Evolutionary conservation across 2,113 vertebrate species (phyloP).

Genomic region (Paramormyrops kingsleyae): DNA sequence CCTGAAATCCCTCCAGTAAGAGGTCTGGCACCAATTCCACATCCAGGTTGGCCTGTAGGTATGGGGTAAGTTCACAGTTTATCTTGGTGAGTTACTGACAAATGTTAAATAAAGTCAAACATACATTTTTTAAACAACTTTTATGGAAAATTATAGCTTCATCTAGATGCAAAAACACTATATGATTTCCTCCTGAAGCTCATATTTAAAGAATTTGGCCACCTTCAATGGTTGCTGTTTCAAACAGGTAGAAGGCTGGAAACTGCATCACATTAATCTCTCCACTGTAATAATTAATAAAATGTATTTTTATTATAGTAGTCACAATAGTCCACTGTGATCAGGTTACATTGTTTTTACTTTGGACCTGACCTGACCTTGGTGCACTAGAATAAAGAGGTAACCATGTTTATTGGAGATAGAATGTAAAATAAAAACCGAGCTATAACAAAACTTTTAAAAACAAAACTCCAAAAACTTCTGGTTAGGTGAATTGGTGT

Average conservation of each 20-base stretch:
- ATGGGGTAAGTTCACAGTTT: constrained; percentile 39
- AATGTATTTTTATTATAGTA: neutral
- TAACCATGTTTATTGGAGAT: neutral
- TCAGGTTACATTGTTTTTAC: neutral
- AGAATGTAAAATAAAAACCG: neutral
- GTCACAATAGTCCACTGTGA: neutral
- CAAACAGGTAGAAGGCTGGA: neutral
- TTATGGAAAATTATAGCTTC: neutral
- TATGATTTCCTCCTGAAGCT: neutral
- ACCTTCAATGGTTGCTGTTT: neutral
- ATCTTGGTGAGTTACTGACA: neutral
- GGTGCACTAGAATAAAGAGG: neutral
- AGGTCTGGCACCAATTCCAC: constrained; percentile 35
- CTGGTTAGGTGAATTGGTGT: neutral
- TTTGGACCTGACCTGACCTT: neutral
- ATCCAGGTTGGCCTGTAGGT: constrained; percentile 48
- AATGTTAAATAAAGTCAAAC: neutral
- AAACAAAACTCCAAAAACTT: neutral
- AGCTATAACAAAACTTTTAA: too few relatives aligned
- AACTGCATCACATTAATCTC: neutral
- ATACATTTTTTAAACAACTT: neutral
- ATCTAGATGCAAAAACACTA: neutral
- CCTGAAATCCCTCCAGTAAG: constrained; percentile 28
- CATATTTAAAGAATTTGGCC: neutral
- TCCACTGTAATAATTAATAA: neutral